Evolutionary conservation across 1,140 invertebrate species (phyloP).

Genomic region (Lasaia peninsularis): DNA sequence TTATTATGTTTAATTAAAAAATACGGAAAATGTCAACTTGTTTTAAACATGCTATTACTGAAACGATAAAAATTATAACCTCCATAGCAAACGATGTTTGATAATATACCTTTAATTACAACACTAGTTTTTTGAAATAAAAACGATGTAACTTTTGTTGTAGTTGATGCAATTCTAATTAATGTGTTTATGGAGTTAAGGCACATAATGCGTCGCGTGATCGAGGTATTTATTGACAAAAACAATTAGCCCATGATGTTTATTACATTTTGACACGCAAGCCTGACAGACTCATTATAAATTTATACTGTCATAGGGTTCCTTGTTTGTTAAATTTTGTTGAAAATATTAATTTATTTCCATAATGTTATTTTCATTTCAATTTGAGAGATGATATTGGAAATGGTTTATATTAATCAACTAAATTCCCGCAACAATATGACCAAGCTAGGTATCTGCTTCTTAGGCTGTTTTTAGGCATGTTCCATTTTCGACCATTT

Average conservation of each 20-base stretch:
- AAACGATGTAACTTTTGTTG: neutral
- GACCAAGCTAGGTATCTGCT: too few species aligned
- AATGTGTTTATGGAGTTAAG: neutral
- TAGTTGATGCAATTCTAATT: neutral
- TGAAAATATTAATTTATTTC: neutral
- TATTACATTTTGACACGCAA: constrained; percentile 10
- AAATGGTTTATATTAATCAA: too few species aligned
- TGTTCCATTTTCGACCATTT: too few species aligned
- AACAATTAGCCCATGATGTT: constrained; percentile 8
- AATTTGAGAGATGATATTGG: too few species aligned
- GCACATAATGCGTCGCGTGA: neutral
- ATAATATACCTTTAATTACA: constrained; percentile 8
- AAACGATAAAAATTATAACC: constrained; percentile 9
- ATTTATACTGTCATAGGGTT: constrained; percentile 7
- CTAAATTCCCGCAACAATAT: too few species aligned
- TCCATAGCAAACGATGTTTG: constrained; percentile 8
- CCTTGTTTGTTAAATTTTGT: neutral
- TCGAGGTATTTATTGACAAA: constrained; percentile 2
- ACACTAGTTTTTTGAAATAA: neutral
- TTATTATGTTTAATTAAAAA: constrained; percentile 9
- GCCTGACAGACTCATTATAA: constrained; percentile 10
- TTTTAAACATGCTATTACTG: constrained; percentile 5
- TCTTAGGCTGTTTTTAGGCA: too few species aligned
- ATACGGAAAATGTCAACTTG: constrained; percentile 8
- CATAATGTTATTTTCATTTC: neutral